A percentile compares a stretch with the other conserved stretches of the same genome.
Conservation (phyloP, 2,888 invertebrate genomes). For the Rhagonycha lutea region DNA sequence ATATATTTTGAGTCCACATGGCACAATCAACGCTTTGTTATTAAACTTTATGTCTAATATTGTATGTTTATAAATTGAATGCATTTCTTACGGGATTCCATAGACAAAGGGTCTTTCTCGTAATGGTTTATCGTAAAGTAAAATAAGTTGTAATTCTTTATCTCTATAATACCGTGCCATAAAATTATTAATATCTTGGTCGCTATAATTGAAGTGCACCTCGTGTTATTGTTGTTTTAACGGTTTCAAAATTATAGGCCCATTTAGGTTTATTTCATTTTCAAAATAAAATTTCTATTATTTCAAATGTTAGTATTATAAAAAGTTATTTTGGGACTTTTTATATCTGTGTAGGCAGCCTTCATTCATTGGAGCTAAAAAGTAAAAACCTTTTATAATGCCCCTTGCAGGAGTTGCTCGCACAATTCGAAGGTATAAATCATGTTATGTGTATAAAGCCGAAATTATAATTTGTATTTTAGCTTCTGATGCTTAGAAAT, state of each 20-base stretch:
- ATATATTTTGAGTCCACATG: conserved; percentile 34
- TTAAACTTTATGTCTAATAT: conserved; percentile 17
- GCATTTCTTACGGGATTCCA: not conserved
- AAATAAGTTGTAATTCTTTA: conserved; percentile 52
- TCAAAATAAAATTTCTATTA: not conserved
- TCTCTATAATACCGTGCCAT: conserved; percentile 49
- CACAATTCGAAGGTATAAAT: too few relatives aligned
- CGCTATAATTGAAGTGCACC: conserved; percentile 52
- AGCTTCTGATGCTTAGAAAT: too few relatives aligned
- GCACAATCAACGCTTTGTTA: conserved; percentile 23
- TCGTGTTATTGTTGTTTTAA: conserved; percentile 50
- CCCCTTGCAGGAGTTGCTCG: too few relatives aligned
- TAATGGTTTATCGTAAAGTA: conserved; percentile 41
- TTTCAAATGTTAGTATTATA: not conserved
- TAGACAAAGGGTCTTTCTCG: conserved; percentile 30
- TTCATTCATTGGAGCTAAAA: not conserved
- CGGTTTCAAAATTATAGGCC: conserved; percentile 34
- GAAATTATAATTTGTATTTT: too few relatives aligned
- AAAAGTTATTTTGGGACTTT: not conserved
- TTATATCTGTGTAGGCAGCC: not conserved
- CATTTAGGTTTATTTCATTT: not conserved
- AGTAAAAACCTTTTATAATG: too few relatives aligned
- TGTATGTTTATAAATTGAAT: conserved; percentile 31
- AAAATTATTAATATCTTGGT: conserved; percentile 55
- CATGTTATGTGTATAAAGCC: too few relatives aligned